Evolutionary conservation across 2,888 invertebrate genomes (phyloP).

Genomic region (Lysandra coridon): DNA sequence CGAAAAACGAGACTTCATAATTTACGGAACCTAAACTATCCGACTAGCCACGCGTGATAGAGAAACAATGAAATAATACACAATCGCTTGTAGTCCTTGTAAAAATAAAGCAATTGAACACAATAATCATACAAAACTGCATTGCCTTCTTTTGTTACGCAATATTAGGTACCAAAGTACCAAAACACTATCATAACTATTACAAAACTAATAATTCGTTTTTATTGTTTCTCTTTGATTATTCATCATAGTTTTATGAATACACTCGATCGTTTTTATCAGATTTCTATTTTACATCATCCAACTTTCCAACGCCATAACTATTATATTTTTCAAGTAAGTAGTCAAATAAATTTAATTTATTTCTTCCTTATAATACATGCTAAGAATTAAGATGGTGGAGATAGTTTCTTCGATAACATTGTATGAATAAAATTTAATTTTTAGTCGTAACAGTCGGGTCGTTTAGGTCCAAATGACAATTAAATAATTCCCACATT

Average conservation of each 20-base stretch:
- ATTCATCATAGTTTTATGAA: constrained; percentile 14
- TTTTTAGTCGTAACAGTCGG: neutral
- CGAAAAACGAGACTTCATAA: neutral
- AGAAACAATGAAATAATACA: constrained; percentile 65
- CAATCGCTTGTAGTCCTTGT: constrained; percentile 55
- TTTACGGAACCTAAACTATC: neutral
- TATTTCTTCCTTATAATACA: neutral
- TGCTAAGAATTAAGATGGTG: neutral
- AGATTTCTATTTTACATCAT: constrained; percentile 19
- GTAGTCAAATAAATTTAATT: neutral
- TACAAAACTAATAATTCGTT: constrained; percentile 10
- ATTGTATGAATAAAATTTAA: neutral
- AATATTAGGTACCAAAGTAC: constrained; percentile 34
- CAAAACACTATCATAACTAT: constrained; percentile 21
- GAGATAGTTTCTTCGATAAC: neutral
- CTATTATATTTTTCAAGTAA: neutral
- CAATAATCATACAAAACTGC: constrained; percentile 44
- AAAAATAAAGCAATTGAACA: constrained; percentile 50
- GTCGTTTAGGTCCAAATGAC: neutral
- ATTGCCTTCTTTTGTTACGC: constrained; percentile 39
- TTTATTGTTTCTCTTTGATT: constrained; percentile 9
- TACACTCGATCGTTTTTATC: neutral
- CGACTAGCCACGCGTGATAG: constrained; percentile 34
- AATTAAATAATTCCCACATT: constrained; percentile 23
- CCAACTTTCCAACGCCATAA: neutral